These are phyloP conservation scores for Hydraecia micacea DNA, from an alignment of 2,888 invertebrate species.

Conservation along the genomic window DNA sequence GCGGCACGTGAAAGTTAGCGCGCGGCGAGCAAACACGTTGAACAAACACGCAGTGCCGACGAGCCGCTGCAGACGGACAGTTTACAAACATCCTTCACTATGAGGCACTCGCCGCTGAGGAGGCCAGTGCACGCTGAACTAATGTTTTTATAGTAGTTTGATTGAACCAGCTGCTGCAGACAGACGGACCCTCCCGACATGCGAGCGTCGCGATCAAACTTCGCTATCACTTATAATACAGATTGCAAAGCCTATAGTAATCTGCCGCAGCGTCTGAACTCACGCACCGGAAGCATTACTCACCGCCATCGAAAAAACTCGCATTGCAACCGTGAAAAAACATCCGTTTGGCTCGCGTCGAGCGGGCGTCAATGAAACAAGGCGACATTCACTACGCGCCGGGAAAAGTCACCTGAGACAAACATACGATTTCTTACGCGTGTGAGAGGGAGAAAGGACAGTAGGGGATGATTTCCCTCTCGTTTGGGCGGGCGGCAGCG, in stretches of 20 bases:
- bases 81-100: slow-evolving; percentile 33
- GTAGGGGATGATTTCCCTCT: slow-evolving; percentile 86
- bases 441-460: slow-evolving; percentile 66
- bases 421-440: slow-evolving; percentile 63
- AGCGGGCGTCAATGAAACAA: slow-evolving; percentile 84
- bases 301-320: slow-evolving; percentile 39
- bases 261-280: background rate
- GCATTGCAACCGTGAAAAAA: slow-evolving; percentile 67
- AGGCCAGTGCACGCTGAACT: too few relatives aligned
- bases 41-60: slow-evolving; percentile 8
- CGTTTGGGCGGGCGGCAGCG: slow-evolving; percentile 80
- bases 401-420: slow-evolving; percentile 76
- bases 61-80: background rate
- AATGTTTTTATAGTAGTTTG: background rate
- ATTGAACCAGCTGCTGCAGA: slow-evolving; percentile 1
- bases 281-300: slow-evolving; percentile 29
- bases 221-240: background rate
- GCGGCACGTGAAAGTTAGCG: slow-evolving; percentile 3
- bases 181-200: background rate
- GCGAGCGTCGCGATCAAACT: background rate
- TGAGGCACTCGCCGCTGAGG: background rate
- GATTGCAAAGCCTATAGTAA: background rate
- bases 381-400: slow-evolving; percentile 80
- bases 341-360: slow-evolving; percentile 71
- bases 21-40: slow-evolving; percentile 18